phyloP scores from a whole-genome alignment of 2,113 vertebrate species.

The Pitta sordida region DNA sequence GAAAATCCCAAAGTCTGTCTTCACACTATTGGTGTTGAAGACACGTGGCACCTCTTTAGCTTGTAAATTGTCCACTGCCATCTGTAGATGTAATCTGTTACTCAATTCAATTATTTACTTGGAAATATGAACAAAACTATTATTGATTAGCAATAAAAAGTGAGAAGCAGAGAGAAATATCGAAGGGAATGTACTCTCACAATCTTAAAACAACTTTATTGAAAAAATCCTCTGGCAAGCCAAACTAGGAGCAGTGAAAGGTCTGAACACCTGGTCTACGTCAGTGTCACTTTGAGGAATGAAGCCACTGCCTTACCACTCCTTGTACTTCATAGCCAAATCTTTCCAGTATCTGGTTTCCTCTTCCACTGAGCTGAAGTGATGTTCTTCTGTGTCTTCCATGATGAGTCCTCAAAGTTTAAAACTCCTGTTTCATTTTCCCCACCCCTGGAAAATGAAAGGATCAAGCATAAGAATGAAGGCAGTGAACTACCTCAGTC shows the following conservation, averaged over 20 bases:
- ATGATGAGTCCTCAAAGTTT: slow-evolving; percentile 63
- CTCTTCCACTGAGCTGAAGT: slow-evolving; percentile 85
- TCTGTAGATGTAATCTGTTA: not conserved
- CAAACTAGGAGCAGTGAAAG: not conserved
- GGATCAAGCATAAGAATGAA: not conserved
- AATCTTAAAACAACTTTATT: not conserved
- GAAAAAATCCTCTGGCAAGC: not conserved
- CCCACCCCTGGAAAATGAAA: not conserved
- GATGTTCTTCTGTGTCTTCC: slow-evolving; percentile 74
- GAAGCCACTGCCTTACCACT: slow-evolving; percentile 74
- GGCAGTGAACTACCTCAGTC: not conserved
- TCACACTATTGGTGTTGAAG: not conserved
- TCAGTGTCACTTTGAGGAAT: not conserved
- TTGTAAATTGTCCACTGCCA: not conserved
- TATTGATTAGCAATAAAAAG: not conserved
- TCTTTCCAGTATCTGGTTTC: slow-evolving; percentile 90
- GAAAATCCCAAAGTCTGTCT: not conserved
- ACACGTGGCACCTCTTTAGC: not conserved
- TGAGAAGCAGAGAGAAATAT: not conserved
- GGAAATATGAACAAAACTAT: not conserved
- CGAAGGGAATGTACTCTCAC: not conserved
- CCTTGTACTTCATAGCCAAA: slow-evolving; percentile 82
- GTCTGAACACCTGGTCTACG: not conserved
- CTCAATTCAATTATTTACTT: not conserved
- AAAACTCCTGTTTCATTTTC: slow-evolving; percentile 37